Evolutionary conservation across 37 sponge, comb jelly and placozoan genomes (phyloP).

Genomic region (Halisarca cf. caerulea): DNA sequence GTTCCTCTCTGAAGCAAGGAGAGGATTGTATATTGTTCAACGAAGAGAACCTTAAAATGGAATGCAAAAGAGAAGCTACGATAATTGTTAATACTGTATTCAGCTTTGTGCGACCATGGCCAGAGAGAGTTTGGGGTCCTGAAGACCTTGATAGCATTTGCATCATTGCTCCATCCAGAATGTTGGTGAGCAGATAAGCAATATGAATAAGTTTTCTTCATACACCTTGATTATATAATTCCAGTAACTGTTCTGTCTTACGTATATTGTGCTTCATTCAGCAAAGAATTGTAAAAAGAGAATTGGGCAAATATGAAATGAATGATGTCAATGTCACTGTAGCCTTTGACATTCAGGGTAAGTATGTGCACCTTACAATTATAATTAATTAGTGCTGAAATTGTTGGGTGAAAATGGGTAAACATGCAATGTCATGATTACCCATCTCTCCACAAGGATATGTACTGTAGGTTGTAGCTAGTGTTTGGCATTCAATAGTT

Average conservation of each 20-base stretch:
- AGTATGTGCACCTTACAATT: too few species aligned
- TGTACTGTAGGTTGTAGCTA: too few species aligned
- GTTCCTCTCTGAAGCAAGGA: slow-evolving; percentile 16
- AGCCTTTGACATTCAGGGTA: slow-evolving; percentile 22
- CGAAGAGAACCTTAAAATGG: not conserved
- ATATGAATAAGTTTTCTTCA: not conserved
- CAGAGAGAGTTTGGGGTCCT: slow-evolving; percentile 25
- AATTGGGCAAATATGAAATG: not conserved
- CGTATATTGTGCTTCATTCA: not conserved
- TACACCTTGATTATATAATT: not conserved
- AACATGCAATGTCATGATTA: too few species aligned
- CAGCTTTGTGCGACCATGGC: slow-evolving; percentile 44
- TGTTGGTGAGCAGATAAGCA: slow-evolving; percentile 32
- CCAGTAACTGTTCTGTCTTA: too few species aligned
- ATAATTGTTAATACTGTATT: slow-evolving; percentile 9
- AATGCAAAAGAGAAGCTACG: slow-evolving; percentile 12
- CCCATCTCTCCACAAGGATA: not conserved
- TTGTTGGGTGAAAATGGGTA: too few species aligned
- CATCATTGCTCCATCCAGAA: slow-evolving; percentile 45
- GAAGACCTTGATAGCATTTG: slow-evolving; percentile 29
- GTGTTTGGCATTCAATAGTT: too few species aligned
- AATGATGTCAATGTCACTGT: not conserved
- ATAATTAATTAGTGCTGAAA: too few species aligned
- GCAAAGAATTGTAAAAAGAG: not conserved
- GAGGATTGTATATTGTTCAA: not conserved